A percentile compares a stretch with the other conserved stretches of the same genome.
phyloP scores from a whole-genome alignment of 2,888 invertebrate species.

The Phaonia tiefii region DNA sequence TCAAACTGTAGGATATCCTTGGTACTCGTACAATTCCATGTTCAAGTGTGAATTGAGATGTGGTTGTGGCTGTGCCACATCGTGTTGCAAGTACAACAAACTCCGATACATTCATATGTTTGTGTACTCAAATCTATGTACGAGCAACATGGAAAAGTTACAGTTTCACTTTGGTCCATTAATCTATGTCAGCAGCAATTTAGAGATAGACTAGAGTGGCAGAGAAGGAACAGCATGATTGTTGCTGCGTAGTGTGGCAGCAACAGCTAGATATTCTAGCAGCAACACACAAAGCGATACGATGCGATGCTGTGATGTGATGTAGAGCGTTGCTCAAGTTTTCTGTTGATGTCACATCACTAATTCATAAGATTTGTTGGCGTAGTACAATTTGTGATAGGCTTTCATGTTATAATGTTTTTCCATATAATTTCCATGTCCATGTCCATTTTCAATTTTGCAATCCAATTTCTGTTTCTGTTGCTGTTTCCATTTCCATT shows the following conservation, averaged over 20 bases:
- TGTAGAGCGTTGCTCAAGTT: not conserved
- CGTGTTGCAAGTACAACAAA: not conserved
- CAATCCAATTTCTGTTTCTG: no score
- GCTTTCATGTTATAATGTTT: constrained; percentile 55
- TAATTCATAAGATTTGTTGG: constrained; percentile 64
- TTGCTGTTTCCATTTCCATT: not conserved
- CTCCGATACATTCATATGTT: no score
- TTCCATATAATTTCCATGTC: constrained; percentile 44
- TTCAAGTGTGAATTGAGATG: not conserved
- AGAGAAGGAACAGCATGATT: constrained; percentile 14
- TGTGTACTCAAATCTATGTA: not conserved
- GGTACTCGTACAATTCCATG: not conserved
- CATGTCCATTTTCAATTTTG: constrained; percentile 26
- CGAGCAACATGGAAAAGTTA: constrained; percentile 42
- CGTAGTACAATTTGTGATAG: constrained; percentile 39
- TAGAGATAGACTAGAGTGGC: constrained; percentile 11
- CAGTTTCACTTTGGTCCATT: constrained; percentile 63
- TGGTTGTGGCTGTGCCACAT: not conserved
- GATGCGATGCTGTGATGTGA: not conserved
- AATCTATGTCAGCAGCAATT: constrained; percentile 67
- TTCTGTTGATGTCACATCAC: constrained; percentile 63
- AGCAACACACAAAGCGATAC: not conserved
- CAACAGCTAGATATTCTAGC: not conserved
- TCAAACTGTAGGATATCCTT: constrained; percentile 44
- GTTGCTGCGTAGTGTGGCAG: constrained; percentile 2